Base-by-base conservation (phyloP, 1,140 invertebrate species). In the Drosophila santomea region DNA sequence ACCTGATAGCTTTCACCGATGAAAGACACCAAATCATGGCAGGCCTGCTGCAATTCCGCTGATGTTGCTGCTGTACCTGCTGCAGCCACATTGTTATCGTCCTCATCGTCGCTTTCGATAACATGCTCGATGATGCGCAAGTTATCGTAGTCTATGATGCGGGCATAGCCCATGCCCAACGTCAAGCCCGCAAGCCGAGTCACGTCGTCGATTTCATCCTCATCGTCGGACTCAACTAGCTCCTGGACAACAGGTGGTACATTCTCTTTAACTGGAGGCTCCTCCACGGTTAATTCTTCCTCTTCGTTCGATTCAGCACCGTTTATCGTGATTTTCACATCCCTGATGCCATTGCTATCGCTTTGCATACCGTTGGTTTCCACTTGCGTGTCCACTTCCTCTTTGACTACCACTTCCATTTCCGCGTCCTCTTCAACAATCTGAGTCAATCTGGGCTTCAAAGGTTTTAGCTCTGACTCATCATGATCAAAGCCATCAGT, bases 141-240 rank as follows among this genome's bases (percentile, higher is more conserved):
- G 62, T 91, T 91, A 52, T 91, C 90, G 60, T 90, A 91, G 45
- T 91, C 90, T 23, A 91, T 90, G 28, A 91, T 91, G 1, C 90
- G 85, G 3, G 84, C 84, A 73, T 89, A 89, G 47, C 84, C 80
- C 77, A 89, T 78, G 7, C 74, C 79, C 0, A 88, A 43, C 0
- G 83, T 75, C 11, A 88, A 32, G 0, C 63, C 56, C 0, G 84
- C 77, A 0, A 89, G 36, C 4, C 84, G 51, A 15, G 79, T 55
- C 61, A 89, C 60, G 48, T 83, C 61, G 6, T 79, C 75, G 12
- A 80, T 48, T 10, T 61, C 64, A 0, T 63, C 58, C 0, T 73
- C 61, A 5, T 59, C 60, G 15, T 36, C 32, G 14, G 60, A 62
- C 1, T 60, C 60, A 23, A 20, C 41, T 43, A 56, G 38, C 11